Evolutionary conservation across 2,888 invertebrate genomes (phyloP).

Genomic region (Ectemnius lituratus): DNA sequence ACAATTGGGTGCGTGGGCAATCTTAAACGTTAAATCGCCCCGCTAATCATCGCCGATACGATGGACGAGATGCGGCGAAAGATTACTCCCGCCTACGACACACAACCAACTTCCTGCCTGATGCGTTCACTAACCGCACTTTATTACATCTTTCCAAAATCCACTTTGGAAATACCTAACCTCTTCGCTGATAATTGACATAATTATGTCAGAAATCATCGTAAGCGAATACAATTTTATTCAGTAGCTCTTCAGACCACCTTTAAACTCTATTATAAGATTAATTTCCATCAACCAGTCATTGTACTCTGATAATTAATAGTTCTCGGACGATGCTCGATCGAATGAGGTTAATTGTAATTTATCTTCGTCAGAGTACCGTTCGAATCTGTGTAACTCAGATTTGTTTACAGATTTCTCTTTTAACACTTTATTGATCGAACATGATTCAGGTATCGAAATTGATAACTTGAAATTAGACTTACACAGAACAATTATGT

Average conservation of each 20-base stretch:
- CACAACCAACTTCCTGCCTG: slow-evolving; percentile 60
- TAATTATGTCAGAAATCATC: no score
- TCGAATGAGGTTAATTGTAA: slow-evolving; percentile 12
- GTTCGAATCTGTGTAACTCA: slow-evolving; percentile 29
- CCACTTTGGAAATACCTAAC: no score
- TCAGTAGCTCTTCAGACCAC: background rate
- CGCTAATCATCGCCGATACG: slow-evolving; percentile 62
- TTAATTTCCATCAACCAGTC: no score
- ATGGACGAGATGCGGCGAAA: slow-evolving; percentile 56
- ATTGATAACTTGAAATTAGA: background rate
- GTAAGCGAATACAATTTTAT: background rate
- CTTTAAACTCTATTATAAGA: background rate
- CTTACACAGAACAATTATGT: no score
- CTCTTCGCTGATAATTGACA: no score
- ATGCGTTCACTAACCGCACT: background rate
- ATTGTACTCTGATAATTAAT: slow-evolving; percentile 2
- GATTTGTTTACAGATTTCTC: slow-evolving; percentile 44
- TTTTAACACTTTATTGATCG: background rate
- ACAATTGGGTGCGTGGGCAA: slow-evolving; percentile 68
- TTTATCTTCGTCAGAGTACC: slow-evolving; percentile 25
- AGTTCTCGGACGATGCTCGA: background rate
- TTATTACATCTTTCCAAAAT: no score
- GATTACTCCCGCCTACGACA: slow-evolving; percentile 60
- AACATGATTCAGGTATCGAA: background rate
- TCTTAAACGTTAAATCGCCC: slow-evolving; percentile 68